These are phyloP conservation scores for Drosophila borealis DNA, from an alignment of 2,888 invertebrate species.

Conservation along the genomic window DNA sequence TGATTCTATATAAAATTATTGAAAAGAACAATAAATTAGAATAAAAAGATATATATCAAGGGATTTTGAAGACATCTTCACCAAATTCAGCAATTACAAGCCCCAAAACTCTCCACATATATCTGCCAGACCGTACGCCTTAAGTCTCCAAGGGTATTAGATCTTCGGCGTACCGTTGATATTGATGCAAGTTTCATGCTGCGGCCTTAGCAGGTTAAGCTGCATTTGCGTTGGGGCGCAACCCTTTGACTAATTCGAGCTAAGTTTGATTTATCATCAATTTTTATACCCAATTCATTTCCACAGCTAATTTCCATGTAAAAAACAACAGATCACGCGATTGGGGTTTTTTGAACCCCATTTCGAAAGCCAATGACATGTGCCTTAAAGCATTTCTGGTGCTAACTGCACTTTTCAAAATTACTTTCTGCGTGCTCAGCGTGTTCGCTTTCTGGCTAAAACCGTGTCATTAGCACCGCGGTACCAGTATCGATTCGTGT, in stretches of 20 bases:
- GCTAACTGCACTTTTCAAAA: constrained; percentile 38
- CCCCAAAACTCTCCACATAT: too few relatives aligned
- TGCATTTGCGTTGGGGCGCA: constrained; percentile 10
- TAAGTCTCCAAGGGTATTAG: too few relatives aligned
- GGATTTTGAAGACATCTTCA: too few relatives aligned
- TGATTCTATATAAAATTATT: too few relatives aligned
- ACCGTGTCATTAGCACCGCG: constrained; percentile 42
- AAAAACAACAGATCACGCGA: constrained; percentile 58
- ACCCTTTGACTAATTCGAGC: constrained; percentile 38
- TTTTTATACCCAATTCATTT: constrained; percentile 15
- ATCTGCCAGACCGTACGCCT: too few relatives aligned
- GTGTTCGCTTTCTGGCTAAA: constrained; percentile 21
- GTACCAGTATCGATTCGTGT: constrained; percentile 6
- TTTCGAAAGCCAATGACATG: constrained; percentile 64
- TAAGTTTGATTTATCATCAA: constrained; percentile 41
- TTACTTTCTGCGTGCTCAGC: constrained; percentile 54
- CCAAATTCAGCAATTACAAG: too few relatives aligned
- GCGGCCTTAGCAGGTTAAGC: constrained; percentile 13
- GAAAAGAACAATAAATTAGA: too few relatives aligned
- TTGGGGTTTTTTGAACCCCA: constrained; percentile 52
- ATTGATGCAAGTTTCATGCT: constrained; percentile 13
- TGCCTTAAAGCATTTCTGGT: constrained; percentile 10
- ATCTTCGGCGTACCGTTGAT: neutral
- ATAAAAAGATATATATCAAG: too few relatives aligned
- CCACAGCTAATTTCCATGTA: constrained; percentile 26